phyloP scores from a whole-genome alignment of 1,140 invertebrate species.

The Drosophila tropicalis region DNA sequence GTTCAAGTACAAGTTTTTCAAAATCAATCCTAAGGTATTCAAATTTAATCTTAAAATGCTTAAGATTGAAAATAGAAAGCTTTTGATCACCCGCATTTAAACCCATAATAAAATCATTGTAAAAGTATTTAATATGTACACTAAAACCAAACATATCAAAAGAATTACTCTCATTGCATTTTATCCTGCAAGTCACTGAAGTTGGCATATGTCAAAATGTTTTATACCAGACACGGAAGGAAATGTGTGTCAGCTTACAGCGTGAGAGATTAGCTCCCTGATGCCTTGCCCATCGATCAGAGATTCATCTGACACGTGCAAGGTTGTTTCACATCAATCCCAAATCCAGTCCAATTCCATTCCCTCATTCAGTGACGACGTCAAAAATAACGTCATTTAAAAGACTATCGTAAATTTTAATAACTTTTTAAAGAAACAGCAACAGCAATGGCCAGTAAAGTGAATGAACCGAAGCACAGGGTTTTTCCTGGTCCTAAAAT shows the following conservation, averaged over 20 bases:
- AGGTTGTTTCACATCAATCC: constrained; percentile 30
- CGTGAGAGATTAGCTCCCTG: neutral
- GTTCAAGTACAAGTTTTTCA: too few relatives aligned
- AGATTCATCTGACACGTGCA: constrained; percentile 33
- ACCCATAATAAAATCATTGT: too few relatives aligned
- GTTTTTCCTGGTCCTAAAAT: constrained; percentile 64
- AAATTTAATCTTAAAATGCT: too few relatives aligned
- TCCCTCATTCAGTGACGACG: constrained; percentile 2
- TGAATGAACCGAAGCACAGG: constrained; percentile 46
- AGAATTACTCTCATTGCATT: constrained; percentile 25
- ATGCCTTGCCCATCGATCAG: constrained; percentile 32
- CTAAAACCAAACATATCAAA: neutral
- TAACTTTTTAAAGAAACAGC: constrained; percentile 23
- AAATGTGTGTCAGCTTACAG: constrained; percentile 12
- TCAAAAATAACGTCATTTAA: constrained; percentile 31
- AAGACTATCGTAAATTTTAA: constrained; percentile 61
- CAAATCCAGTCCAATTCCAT: constrained; percentile 24
- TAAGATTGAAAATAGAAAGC: too few relatives aligned
- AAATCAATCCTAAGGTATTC: too few relatives aligned
- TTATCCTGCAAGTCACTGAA: constrained; percentile 22
- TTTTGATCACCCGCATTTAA: too few relatives aligned
- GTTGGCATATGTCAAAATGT: constrained; percentile 41
- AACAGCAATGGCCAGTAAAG: constrained; percentile 9
- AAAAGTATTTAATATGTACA: too few relatives aligned
- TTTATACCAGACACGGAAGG: constrained; percentile 32